phyloP scores from a whole-genome alignment of 2,113 vertebrate genomes.

The Pterocles gutturalis region DNA sequence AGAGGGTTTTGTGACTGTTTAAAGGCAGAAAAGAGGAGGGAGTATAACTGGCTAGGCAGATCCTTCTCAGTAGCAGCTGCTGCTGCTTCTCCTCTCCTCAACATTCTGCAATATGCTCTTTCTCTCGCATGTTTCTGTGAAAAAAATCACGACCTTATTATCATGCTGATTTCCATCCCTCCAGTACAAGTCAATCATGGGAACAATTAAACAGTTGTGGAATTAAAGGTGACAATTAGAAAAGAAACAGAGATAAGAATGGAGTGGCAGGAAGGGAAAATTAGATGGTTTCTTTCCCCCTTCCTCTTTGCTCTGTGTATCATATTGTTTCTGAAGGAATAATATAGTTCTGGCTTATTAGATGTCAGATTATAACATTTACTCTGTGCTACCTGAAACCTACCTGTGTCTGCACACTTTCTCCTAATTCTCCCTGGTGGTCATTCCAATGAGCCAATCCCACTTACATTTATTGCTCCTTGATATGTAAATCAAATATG shows the following conservation, averaged over 20 bases:
- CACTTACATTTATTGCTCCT: not conserved
- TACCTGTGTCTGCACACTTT: fast-evolving
- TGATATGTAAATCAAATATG: not conserved
- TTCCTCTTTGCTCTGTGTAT: not conserved
- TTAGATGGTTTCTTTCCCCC: not conserved
- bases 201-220: not conserved
- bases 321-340: not conserved
- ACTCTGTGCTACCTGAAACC: not conserved
- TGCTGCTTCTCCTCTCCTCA: not conserved
- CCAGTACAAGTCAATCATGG: not conserved
- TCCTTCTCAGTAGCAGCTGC: not conserved
- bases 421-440: not conserved
- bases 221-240: not conserved
- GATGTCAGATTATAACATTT: not conserved
- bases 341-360: not conserved
- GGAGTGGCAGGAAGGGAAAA: not conserved
- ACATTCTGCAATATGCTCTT: not conserved
- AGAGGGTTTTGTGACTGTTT: not conserved
- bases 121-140: not conserved
- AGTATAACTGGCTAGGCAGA: not conserved
- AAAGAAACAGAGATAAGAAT: not conserved
- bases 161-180: not conserved
- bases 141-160: not conserved
- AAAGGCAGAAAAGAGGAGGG: not conserved
- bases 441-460: not conserved